A percentile compares a stretch with the other conserved stretches of the same genome.
phyloP scores from a whole-genome alignment of 2,888 invertebrate genomes.

The Zaprionus obscuricornis region DNA sequence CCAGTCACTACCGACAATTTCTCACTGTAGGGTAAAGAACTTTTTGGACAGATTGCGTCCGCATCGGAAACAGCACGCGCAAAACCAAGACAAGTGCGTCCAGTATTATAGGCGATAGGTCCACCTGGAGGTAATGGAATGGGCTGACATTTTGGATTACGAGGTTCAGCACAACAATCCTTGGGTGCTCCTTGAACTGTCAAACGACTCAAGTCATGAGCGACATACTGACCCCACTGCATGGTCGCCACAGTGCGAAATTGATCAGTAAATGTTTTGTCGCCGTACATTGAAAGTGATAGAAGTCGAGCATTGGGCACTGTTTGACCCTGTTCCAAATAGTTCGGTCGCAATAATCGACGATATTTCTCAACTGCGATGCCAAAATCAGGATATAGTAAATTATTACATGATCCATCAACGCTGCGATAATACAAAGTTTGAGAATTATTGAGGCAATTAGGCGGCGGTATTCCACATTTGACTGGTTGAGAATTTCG shows the following conservation, averaged over 20 bases:
- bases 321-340: conserved; percentile 45
- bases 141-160: conserved; percentile 81
- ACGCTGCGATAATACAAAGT: conserved; percentile 70
- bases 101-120: conserved; percentile 84
- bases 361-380: conserved; percentile 59
- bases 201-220: conserved; percentile 70
- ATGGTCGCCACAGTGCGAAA: conserved; percentile 73
- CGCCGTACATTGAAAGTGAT: conserved; percentile 72
- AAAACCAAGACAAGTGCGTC: conserved; percentile 86
- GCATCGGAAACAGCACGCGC: conserved; percentile 87
- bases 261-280: conserved; percentile 59
- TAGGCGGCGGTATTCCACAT: conserved; percentile 66
- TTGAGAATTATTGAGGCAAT: conserved; percentile 63
- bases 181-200: conserved; percentile 53
- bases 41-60: conserved; percentile 85
- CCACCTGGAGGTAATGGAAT: conserved; percentile 85
- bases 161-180: conserved; percentile 66
- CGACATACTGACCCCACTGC: conserved; percentile 78
- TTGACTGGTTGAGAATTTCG: conserved; percentile 17
- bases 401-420: conserved; percentile 78
- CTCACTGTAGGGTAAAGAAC: conserved; percentile 84
- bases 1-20: conserved; percentile 84
- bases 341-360: conserved; percentile 67
- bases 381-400: conserved; percentile 64
- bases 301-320: conserved; percentile 74